phyloP scores from a whole-genome alignment of 1,140 invertebrate species.

The Paraescarpia echinospica region DNA sequence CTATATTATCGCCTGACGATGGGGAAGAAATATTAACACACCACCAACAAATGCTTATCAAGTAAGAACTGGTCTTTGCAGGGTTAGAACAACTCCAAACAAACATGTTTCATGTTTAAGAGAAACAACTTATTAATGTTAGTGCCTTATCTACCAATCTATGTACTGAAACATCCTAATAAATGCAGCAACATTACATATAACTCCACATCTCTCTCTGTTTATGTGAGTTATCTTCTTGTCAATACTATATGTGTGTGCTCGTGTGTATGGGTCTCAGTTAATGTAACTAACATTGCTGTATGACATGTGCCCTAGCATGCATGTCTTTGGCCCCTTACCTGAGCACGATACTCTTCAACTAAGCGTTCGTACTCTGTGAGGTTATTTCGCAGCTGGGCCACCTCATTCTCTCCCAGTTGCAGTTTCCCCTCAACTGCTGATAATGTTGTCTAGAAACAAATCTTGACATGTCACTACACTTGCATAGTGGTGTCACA shows the following conservation, averaged over 20 bases:
- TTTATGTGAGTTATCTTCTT: neutral
- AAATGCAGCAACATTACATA: neutral
- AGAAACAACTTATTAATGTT: neutral
- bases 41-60: too few species aligned
- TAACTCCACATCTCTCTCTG: neutral
- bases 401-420: conserved; percentile 46
- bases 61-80: too few species aligned
- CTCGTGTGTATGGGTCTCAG: neutral
- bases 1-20: too few species aligned
- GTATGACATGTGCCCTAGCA: neutral
- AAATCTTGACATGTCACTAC: conserved; percentile 11
- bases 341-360: conserved; percentile 55
- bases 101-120: too few species aligned
- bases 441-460: conserved; percentile 40
- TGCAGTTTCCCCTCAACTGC: conserved; percentile 45
- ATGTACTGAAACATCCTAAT: neutral
- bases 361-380: conserved; percentile 51
- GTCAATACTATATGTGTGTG: neutral
- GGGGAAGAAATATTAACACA: too few species aligned
- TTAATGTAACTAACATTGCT: neutral
- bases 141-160: neutral
- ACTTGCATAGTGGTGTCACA: neutral
- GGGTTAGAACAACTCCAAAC: too few species aligned
- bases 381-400: conserved; percentile 46
- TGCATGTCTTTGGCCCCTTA: conserved; percentile 20